These are phyloP conservation scores for Malthinus seriepunctatus DNA, from an alignment of 2,888 invertebrate species.

Conservation along the genomic window DNA sequence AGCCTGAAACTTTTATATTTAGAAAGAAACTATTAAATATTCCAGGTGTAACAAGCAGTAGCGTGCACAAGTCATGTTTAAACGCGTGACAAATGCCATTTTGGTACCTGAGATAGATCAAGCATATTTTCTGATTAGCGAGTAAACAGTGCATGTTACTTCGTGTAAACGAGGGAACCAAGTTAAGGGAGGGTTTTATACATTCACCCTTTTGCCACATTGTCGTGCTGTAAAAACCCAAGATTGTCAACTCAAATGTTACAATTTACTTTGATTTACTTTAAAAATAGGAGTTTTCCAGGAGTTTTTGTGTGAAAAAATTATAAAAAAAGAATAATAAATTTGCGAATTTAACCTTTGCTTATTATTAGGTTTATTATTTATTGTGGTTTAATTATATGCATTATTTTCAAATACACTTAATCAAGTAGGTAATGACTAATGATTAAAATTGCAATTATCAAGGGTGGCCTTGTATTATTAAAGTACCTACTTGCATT, in stretches of 20 bases:
- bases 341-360: too few relatives aligned
- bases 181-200: neutral
- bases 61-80: slow-evolving; percentile 3
- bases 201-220: neutral
- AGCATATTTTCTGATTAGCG: slow-evolving; percentile 5
- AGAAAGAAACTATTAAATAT: slow-evolving; percentile 2
- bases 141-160: slow-evolving; percentile 5
- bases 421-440: too few relatives aligned
- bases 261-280: slow-evolving; percentile 6
- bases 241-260: slow-evolving; percentile 6
- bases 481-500: too few relatives aligned
- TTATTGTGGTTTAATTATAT: too few relatives aligned
- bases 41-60: slow-evolving; percentile 1
- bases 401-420: too few relatives aligned
- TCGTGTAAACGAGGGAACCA: slow-evolving; percentile 1
- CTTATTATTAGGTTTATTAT: too few relatives aligned
- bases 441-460: too few relatives aligned
- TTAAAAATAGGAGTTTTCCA: neutral
- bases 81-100: slow-evolving; percentile 7
- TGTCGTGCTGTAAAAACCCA: neutral
- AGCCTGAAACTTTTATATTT: neutral
- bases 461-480: too few relatives aligned
- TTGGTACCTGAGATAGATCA: neutral
- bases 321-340: too few relatives aligned
- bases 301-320: too few relatives aligned